Base-by-base conservation (phyloP, 2,113 vertebrate species). In the Thalassoma bifasciatum region DNA sequence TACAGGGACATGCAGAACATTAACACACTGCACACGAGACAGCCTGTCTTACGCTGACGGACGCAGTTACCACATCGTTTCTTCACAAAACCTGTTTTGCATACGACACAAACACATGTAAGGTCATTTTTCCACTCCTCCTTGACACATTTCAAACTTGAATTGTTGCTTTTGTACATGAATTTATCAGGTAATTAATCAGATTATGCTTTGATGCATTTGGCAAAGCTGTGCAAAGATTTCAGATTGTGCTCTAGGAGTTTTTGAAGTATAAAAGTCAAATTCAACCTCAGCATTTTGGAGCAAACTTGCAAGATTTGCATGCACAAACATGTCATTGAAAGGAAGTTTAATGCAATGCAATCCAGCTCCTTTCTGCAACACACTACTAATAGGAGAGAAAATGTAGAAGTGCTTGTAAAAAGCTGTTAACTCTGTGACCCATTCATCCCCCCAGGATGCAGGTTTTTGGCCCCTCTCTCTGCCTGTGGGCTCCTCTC, bases 401-500 rank as follows among this genome's bases (percentile, higher is more conserved):
- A 40, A 30, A 44, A 26, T 53, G 14, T 2, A 40, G 17, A 24
- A 42, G 37, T 24, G 37, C 14, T 19, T 16, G 19, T 46, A 46
- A 46, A 46, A 46, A 46, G 44, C 44, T 46, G 44, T 46, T 16
- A 46, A 46, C 44, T 46, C 44, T 17, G 44, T 17, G 44, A 46
- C 44, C 44, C 17, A 14, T 17, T 13, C 9, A 7, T 12, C n/a
- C 46, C 37, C 21, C 7, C 38, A 64, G 7, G 10, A 6, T 1
- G 60, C 42, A 56, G n/a, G 1, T 36, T 30, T 30, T 22, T 47
- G 61, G 54, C 75, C 1, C 44, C 6, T 8, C 6, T 52, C 23
- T 40, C 37, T 23, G 14, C 73, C 75, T 49, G 23, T 30, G 12
- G 65, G 71, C 57, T 17, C 1, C 47, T 22, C 64, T 22, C 64